Evolutionary conservation across 2,888 invertebrate genomes (phyloP).

Genomic region (Drosophila antonietae): DNA sequence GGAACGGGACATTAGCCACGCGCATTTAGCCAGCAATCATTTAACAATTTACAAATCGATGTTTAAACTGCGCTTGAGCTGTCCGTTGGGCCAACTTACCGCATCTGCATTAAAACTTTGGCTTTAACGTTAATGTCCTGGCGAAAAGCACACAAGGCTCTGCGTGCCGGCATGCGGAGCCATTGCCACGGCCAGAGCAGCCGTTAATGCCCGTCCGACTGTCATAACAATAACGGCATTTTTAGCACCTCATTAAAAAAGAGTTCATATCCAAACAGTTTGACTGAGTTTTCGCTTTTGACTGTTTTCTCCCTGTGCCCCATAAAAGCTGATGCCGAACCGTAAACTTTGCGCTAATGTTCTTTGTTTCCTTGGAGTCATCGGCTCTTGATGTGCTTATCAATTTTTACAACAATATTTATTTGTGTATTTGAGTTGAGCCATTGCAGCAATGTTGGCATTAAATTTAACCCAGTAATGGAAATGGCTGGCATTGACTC

Average conservation of each 20-base stretch:
- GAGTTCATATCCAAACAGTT: conserved; percentile 77
- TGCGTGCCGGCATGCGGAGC: conserved; percentile 35
- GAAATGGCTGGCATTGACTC: conserved; percentile 38
- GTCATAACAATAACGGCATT: conserved; percentile 78
- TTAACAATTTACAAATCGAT: conserved; percentile 83
- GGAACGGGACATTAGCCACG: conserved; percentile 69
- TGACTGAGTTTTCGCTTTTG: conserved; percentile 53
- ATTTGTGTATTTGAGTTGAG: conserved; percentile 60
- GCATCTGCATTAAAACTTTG: conserved; percentile 65
- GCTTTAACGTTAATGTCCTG: conserved; percentile 70
- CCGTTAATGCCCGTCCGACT: conserved; percentile 59
- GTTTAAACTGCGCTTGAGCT: conserved; percentile 78
- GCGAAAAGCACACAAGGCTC: conserved; percentile 47
- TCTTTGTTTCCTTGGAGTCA: conserved; percentile 19
- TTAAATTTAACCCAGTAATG: conserved; percentile 56
- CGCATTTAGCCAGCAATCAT: conserved; percentile 81
- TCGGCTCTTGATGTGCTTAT: conserved; percentile 62
- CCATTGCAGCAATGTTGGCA: conserved; percentile 39
- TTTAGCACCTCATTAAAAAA: conserved; percentile 82
- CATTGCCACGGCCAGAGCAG: conserved; percentile 24
- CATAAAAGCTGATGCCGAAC: conserved; percentile 43
- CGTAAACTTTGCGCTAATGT: conserved; percentile 36
- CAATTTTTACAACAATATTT: conserved; percentile 76
- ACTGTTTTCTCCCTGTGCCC: conserved; percentile 16
- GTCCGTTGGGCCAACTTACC: conserved; percentile 30